phyloP scores from a whole-genome alignment of 2,797 vertebrate genomes.

The Neosalanx taihuensis region DNA sequence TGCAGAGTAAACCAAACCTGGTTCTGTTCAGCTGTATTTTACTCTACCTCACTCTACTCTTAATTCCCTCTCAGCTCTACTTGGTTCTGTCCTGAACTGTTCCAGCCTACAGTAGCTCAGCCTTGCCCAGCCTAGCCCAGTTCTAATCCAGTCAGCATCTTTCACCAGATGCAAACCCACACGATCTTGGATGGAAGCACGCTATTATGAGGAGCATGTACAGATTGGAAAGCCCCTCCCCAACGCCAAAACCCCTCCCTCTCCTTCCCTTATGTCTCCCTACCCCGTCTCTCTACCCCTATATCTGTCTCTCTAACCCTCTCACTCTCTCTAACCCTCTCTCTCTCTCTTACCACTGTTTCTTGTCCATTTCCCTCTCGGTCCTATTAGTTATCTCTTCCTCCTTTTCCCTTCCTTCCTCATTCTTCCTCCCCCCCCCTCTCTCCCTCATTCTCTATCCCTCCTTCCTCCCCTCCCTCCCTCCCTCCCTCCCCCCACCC shows the following conservation, averaged over 20 bases:
- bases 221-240: background rate
- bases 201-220: too few species aligned
- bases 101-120: background rate
- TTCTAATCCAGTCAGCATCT: background rate
- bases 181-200: too few species aligned
- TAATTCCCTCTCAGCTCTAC: background rate
- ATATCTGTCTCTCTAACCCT: constrained; percentile 13
- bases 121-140: background rate
- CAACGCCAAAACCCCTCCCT: background rate
- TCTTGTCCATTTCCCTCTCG: too few species aligned
- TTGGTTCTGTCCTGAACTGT: too few species aligned
- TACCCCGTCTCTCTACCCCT: background rate
- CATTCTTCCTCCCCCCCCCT: background rate
- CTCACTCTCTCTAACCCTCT: background rate
- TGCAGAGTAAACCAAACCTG: constrained; percentile 6
- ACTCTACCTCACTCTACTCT: background rate
- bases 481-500: background rate
- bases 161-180: background rate
- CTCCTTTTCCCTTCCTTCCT: background rate
- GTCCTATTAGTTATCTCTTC: background rate
- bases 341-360: background rate
- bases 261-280: background rate
- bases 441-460: too few species aligned
- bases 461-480: background rate
- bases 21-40: too few species aligned